Evolutionary conservation across 2,113 vertebrate species (phyloP).

Genomic region (Poicephalus meyeri): DNA sequence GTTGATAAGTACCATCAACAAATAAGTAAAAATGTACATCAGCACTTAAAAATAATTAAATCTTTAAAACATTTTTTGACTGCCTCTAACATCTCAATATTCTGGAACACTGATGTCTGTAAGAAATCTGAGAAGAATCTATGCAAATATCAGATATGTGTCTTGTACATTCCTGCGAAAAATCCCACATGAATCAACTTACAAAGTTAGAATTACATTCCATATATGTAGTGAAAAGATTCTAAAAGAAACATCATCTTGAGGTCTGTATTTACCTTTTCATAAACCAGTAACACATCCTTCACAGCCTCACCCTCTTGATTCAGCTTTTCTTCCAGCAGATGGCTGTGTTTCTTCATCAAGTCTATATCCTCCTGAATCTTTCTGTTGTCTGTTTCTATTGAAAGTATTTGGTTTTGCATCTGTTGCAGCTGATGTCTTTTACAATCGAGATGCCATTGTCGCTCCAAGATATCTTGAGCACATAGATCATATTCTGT

Average conservation of each 20-base stretch:
- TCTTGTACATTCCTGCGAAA: not conserved
- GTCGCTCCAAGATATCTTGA: conserved; percentile 76
- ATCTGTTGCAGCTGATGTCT: conserved; percentile 35
- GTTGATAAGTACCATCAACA: not conserved
- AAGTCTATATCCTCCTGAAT: conserved; percentile 73
- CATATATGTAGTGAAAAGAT: too few species aligned
- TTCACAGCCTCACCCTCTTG: conserved; percentile 61
- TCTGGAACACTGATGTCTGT: not conserved
- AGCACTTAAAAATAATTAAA: not conserved
- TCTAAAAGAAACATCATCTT: not conserved
- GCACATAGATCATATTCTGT: conserved; percentile 75
- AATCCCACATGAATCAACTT: not conserved
- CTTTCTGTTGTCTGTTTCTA: conserved; percentile 62
- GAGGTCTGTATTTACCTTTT: conserved; percentile 65
- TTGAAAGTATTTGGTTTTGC: conserved; percentile 46
- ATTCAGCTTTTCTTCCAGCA: conserved; percentile 78
- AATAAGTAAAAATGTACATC: not conserved
- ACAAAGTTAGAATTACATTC: not conserved
- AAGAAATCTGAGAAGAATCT: not conserved
- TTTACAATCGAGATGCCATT: conserved; percentile 72
- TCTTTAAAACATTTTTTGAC: not conserved
- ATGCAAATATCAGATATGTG: not conserved
- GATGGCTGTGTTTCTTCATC: conserved; percentile 75
- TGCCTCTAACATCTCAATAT: not conserved
- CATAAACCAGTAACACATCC: conserved; percentile 36